Conservation (phyloP, 2,888 invertebrate species). For the Tachina lurida region DNA sequence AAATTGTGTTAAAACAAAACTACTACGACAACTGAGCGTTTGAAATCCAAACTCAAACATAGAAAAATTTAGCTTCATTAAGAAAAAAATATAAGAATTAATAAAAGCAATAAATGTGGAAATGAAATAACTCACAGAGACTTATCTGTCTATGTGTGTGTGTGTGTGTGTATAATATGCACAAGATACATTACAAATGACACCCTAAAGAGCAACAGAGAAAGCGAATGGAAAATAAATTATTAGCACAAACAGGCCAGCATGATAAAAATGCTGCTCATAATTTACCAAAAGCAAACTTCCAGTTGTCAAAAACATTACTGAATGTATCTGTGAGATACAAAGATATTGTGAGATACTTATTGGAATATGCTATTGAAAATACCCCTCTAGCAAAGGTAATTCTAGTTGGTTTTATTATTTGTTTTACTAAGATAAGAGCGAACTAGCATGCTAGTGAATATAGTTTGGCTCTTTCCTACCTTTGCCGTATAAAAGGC, state of each 20-base stretch:
- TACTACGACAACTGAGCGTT: too few species aligned
- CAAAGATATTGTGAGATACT: constrained; percentile 39
- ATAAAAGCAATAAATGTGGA: neutral
- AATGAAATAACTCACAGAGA: constrained; percentile 11
- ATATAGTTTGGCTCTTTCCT: constrained; percentile 50
- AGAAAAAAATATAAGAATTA: neutral
- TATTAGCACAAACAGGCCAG: constrained; percentile 2
- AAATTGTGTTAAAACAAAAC: constrained; percentile 18
- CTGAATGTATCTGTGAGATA: constrained; percentile 49
- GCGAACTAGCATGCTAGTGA: neutral
- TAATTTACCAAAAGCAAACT: neutral
- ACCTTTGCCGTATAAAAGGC: constrained; percentile 11
- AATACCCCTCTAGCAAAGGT: constrained; percentile 17
- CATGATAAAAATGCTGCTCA: constrained; percentile 15
- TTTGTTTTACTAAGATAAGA: neutral
- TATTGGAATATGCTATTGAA: constrained; percentile 53
- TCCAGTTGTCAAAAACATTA: neutral
- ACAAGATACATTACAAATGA: neutral
- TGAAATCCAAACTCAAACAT: neutral
- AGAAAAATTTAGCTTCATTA: constrained; percentile 29
- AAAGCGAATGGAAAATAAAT: neutral
- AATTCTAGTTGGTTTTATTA: constrained; percentile 54
- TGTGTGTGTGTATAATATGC: neutral
- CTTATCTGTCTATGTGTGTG: too few species aligned
- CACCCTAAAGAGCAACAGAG: neutral